These are phyloP conservation scores for Dasypus novemcinctus DNA, from an alignment of 2,113 vertebrate genomes.

Conservation along the genomic window DNA sequence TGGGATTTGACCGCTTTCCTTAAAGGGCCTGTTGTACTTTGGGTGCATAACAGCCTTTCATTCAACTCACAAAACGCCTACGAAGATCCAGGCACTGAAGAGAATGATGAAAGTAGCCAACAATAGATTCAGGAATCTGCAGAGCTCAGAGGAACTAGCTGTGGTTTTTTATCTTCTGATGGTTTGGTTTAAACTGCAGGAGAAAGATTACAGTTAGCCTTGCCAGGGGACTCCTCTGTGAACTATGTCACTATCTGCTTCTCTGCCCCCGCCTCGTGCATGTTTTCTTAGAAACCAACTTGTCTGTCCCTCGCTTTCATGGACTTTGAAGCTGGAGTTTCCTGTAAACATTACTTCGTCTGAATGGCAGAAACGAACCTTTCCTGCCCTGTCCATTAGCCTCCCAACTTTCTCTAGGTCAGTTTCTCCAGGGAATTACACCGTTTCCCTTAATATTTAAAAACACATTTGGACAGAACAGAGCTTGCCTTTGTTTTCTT, in stretches of 20 bases:
- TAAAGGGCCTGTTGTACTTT: background rate
- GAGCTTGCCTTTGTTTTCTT: background rate
- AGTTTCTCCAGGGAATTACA: background rate
- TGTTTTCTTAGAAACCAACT: conserved; percentile 11
- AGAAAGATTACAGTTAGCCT: background rate
- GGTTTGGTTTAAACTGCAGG: background rate
- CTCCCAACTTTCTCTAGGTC: background rate
- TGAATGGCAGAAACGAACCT: background rate
- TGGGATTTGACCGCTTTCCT: background rate
- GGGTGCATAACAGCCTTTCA: background rate
- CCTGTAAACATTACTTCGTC: background rate
- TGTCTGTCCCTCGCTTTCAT: background rate
- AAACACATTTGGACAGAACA: background rate
- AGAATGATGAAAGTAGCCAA: background rate
- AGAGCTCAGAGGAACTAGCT: background rate
- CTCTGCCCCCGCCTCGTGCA: background rate
- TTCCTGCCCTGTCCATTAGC: background rate
- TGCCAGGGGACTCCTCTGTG: background rate
- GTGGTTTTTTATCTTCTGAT: background rate
- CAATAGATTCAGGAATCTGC: background rate
- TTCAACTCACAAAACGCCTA: background rate
- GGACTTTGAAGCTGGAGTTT: background rate
- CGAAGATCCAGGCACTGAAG: background rate
- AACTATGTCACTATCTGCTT: background rate
- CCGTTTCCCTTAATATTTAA: background rate